phyloP scores from a whole-genome alignment of 1,140 invertebrate species.

The Ostrea denselamellosa region DNA sequence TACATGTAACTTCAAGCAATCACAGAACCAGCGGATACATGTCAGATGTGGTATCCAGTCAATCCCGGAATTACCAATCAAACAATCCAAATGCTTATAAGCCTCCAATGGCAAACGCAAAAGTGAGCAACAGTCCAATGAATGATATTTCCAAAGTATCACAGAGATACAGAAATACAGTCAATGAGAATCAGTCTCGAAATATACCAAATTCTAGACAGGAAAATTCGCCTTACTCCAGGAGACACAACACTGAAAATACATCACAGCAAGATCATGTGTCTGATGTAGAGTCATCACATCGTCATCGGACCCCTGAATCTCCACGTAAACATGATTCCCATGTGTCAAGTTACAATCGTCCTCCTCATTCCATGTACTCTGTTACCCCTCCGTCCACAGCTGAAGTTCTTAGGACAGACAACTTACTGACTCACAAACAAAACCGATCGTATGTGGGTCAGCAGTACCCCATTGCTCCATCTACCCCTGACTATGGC shows the following conservation, averaged over 20 bases:
- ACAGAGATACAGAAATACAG: not conserved
- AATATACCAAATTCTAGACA: not conserved
- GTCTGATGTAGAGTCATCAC: not conserved
- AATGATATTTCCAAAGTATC: constrained; percentile 7
- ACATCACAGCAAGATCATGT: not conserved
- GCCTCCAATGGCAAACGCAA: not conserved
- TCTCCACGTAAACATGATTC: not conserved
- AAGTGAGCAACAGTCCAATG: not conserved
- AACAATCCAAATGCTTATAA: constrained; percentile 21
- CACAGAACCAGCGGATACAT: constrained; percentile 10
- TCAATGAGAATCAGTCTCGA: not conserved
- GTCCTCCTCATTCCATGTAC: not conserved
- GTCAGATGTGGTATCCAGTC: constrained; percentile 25
- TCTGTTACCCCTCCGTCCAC: constrained; percentile 25
- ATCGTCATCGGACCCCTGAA: constrained; percentile 2
- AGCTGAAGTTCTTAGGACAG: constrained; percentile 18
- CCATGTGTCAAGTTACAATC: not conserved
- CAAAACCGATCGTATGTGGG: not conserved
- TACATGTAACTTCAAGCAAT: not conserved
- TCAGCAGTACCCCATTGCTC: not conserved
- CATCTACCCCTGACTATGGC: not conserved
- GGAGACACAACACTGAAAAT: not conserved
- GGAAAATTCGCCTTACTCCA: not conserved
- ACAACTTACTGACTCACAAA: not conserved
- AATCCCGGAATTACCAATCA: constrained; percentile 7